phyloP scores from a whole-genome alignment of 2,888 invertebrate genomes.

The Cataglyphis cursor region DNA sequence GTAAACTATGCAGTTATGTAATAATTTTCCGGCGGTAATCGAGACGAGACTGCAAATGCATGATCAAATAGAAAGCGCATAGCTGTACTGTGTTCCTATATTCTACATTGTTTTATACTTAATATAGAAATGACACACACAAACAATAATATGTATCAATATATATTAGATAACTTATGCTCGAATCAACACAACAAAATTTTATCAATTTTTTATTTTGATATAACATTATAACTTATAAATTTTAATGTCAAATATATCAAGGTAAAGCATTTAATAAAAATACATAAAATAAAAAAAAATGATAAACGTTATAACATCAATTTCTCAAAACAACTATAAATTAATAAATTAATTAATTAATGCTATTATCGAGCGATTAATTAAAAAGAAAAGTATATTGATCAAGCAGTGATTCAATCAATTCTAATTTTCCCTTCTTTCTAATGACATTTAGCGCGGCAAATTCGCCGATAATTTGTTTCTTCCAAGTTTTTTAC shows the following conservation, averaged over 20 bases:
- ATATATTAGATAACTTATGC: neutral
- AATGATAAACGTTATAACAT: neutral
- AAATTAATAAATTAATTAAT: neutral
- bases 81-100: constrained; percentile 62
- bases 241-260: constrained; percentile 1
- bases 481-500: neutral
- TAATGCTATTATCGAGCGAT: neutral
- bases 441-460: constrained; percentile 1
- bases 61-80: constrained; percentile 71
- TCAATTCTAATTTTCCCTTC: neutral
- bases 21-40: constrained; percentile 74
- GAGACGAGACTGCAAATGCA: constrained; percentile 70
- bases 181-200: neutral
- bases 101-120: constrained; percentile 63
- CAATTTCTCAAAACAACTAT: neutral
- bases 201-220: neutral
- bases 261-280: neutral
- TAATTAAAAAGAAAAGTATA: neutral
- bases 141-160: neutral
- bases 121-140: neutral
- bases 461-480: neutral
- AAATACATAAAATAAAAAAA: neutral
- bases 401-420: neutral
- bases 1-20: constrained; percentile 60
- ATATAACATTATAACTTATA: neutral